Evolutionary conservation across 2,113 vertebrate genomes (phyloP), one percentile per base, ranked within the genome.

Genomic region (Phyllostomus discolor): DNA sequence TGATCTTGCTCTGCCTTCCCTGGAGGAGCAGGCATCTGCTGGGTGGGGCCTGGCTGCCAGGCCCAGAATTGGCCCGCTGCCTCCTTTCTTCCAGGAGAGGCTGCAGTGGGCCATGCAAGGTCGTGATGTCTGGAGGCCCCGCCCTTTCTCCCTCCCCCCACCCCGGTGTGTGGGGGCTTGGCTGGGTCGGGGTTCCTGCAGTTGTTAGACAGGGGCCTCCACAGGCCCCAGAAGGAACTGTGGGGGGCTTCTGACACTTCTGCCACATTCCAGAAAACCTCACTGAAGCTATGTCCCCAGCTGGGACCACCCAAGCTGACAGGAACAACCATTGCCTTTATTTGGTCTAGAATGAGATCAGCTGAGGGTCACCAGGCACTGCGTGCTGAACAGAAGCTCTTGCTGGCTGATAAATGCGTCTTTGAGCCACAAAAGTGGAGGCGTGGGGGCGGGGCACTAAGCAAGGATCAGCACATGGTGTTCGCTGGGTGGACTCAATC

Each of bases 361-460:
- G 46, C n/a, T 12, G 2, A 24, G 31, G 83, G 54, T 66, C 8
- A 20, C 38, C 52, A 3, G 89, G 75, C 92, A 14, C 81, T 31
- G 16, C 1, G 2, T 17, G 79, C 26, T 0, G n/a, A 67, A 17
- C 50, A 54, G 62, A 78, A 80, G 73, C 88, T 70, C 81, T 64
- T 19, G 1, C 57, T 35, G 67, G 33, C 43, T 33, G 33, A 46
- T 15, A 22, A 35, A 20, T 26, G 70, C 1, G 1, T 31, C 82
- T 82, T 31, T 81, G 90, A 90, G 90, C 48, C 35, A 4, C 50
- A 22, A 1, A 1, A 52, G 31, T 14, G 46, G 57, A 2, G 17
- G 24, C 10, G 2, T 3, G 0, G 24, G 3, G 43, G 7, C 0
- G 0, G 62, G 67, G 22, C 4, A 28, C 22, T 0, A 15, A 19